These are phyloP conservation scores for Drosophila kanekoi DNA, from an alignment of 2,888 invertebrate species.

Conservation along the genomic window DNA sequence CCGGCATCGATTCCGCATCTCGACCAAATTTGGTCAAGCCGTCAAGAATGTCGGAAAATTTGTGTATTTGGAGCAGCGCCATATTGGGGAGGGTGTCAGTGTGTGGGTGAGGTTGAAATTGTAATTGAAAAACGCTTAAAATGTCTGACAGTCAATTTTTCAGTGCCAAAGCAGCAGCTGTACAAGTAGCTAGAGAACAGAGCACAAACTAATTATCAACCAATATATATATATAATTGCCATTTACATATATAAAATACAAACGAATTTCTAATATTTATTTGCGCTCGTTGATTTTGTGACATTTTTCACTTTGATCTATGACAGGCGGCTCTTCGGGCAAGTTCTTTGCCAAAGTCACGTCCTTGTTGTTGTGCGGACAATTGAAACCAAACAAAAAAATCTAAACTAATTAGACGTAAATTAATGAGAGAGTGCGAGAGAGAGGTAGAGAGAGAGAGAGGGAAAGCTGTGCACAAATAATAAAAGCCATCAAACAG, in stretches of 20 bases:
- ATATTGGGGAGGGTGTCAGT: constrained; percentile 19
- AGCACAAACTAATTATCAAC: constrained; percentile 46
- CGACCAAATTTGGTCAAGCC: constrained; percentile 68
- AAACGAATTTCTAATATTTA: constrained; percentile 58
- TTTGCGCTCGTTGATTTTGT: constrained; percentile 49
- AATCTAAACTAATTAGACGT: constrained; percentile 77
- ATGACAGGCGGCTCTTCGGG: constrained; percentile 36
- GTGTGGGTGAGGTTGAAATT: constrained; percentile 25
- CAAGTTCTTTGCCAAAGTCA: constrained; percentile 82
- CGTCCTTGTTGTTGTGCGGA: constrained; percentile 66
- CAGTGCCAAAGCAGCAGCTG: constrained; percentile 60
- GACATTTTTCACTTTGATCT: constrained; percentile 71
- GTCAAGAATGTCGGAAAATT: constrained; percentile 5
- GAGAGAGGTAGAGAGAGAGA: constrained; percentile 27
- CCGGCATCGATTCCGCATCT: constrained; percentile 25
- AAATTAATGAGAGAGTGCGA: constrained; percentile 62
- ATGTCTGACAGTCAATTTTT: constrained; percentile 66
- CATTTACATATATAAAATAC: constrained; percentile 22
- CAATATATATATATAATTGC: background rate
- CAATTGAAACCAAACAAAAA: constrained; percentile 49
- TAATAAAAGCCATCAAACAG: constrained; percentile 40
- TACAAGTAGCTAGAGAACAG: constrained; percentile 15
- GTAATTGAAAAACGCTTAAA: constrained; percentile 68
- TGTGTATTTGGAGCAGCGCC: constrained; percentile 25
- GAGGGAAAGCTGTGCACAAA: constrained; percentile 22